Base-by-base conservation (phyloP, 2,797 vertebrate genomes). In the Mallotus villosus region DNA sequence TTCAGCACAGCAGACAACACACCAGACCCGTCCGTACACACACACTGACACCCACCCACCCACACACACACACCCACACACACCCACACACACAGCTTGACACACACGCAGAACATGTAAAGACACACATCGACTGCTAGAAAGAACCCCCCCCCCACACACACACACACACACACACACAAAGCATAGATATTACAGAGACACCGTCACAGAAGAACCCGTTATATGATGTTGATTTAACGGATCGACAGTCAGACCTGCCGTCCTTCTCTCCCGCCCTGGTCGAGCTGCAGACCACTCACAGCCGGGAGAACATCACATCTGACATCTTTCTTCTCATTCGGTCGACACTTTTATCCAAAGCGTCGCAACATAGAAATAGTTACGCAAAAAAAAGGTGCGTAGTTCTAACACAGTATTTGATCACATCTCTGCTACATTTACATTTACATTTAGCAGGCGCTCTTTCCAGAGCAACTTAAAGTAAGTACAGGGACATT, bases 401-500 rank as follows among this genome's bases (percentile, higher is more conserved):
- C 2, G 41, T 46, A 46, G 41, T 46, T 46, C 12, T 46, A 12
- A 46, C 9, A 11, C 9, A 11, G 41, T 11, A 46, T 46, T 46
- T 46, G 41, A 46, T 8, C 41, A 46, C 41, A 46, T 46, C 41
- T 46, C 41, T 11, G 9, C 41, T 46, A 46, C 41, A 67, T 22
- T 63, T 49, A 34, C 37, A 51, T 62, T 55, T 24, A 46, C 27
- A 17, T 76, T 77, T 85, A 25, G 25, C 25, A 25, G 25, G 25
- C 25, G 25, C 25, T 25, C 25, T 25, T 1, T 25, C 25, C 25
- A 25, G 25, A 25, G 25, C 25, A 2, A 25, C 25, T 25, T 25
- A 25, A 1, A 25, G 25, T 2, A 25, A 25, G 25, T 25, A 25
- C 25, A 25, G 25, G 25, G 25, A 25, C 25, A 25, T 25, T 25